phyloP scores from a whole-genome alignment of 1,140 invertebrate genomes.

The Idris sp. region DNA sequence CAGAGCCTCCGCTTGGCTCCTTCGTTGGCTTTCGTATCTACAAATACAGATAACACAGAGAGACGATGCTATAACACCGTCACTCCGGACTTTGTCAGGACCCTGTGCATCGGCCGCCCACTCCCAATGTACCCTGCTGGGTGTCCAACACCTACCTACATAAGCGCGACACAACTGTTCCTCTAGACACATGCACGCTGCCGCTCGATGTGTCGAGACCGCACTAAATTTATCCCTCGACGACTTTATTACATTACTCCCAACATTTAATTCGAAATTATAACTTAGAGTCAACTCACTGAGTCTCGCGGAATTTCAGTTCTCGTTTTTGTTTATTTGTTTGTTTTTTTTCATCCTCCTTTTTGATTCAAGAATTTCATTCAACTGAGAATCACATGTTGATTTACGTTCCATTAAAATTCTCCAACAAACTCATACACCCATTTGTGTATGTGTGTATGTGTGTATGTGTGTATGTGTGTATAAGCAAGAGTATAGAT shows the following conservation, averaged over 20 bases:
- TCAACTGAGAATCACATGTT: no score
- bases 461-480: no score
- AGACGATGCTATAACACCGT: slow-evolving; percentile 67
- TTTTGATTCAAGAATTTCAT: no score
- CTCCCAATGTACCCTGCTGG: slow-evolving; percentile 74
- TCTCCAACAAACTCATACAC: no score
- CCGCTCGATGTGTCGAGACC: slow-evolving; percentile 52
- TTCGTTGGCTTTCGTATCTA: slow-evolving; percentile 68
- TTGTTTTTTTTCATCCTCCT: slow-evolving; percentile 8
- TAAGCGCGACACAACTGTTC: slow-evolving; percentile 71
- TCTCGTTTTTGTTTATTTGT: no score
- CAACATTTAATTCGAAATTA: slow-evolving; percentile 76
- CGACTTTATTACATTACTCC: slow-evolving; percentile 75
- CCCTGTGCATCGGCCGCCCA: slow-evolving; percentile 72
- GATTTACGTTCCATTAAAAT: slow-evolving; percentile 70
- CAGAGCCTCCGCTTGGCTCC: slow-evolving; percentile 64
- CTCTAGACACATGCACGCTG: slow-evolving; percentile 42
- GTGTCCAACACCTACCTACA: slow-evolving; percentile 78
- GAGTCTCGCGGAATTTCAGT: slow-evolving; percentile 9
- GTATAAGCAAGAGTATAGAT: no score
- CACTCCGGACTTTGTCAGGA: slow-evolving; percentile 67
- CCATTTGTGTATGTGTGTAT: no score
- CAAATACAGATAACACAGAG: slow-evolving; percentile 72
- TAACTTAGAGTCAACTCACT: slow-evolving; percentile 66
- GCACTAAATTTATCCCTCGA: slow-evolving; percentile 74